phyloP scores from a whole-genome alignment of 2,113 vertebrate species.

The Carettochelys insculpta region DNA sequence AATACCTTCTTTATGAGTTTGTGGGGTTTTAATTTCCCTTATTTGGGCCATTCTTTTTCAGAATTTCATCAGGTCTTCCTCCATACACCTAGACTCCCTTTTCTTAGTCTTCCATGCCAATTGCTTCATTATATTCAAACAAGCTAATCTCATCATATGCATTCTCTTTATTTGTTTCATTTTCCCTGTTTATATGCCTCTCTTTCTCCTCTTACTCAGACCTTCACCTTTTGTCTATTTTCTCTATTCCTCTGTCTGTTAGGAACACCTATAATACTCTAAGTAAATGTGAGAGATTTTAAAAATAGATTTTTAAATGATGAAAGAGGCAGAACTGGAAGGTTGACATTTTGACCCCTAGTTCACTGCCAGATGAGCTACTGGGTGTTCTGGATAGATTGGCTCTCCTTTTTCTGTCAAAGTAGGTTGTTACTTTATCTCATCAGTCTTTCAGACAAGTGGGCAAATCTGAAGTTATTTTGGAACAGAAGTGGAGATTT shows the following conservation, averaged over 20 bases:
- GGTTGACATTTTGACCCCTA: conserved; percentile 69
- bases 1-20: not conserved
- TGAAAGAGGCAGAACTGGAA: conserved; percentile 6
- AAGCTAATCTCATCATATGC: not conserved
- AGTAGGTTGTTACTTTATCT: conserved; percentile 67
- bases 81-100: not conserved
- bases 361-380: conserved; percentile 63
- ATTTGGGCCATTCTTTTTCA: not conserved
- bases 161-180: not conserved
- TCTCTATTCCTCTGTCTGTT: not conserved
- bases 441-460: conserved; percentile 62
- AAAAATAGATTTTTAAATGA: conserved; percentile 42
- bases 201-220: not conserved
- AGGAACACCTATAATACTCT: not conserved
- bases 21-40: not conserved
- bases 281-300: conserved; percentile 8
- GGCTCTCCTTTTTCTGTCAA: conserved; percentile 70
- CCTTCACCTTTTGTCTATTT: not conserved
- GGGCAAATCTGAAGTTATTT: not conserved
- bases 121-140: not conserved
- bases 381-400: conserved; percentile 63
- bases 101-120: not conserved
- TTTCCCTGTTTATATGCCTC: not conserved
- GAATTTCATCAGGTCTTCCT: not conserved
- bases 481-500: conserved; percentile 23